Conservation (phyloP, 1,140 invertebrate genomes). For the Apis mellifera region Amel_HAv3.1 CM009941.2:8393001-8393500, state of each 20-base stretch:
- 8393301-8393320: too few relatives aligned
- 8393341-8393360: too few relatives aligned
- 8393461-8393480: not conserved
- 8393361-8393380: too few relatives aligned
- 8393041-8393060: not conserved
- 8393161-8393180: not conserved
- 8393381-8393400: too few relatives aligned
- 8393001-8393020: not conserved
- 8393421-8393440: constrained; percentile 1
- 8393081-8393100: constrained; percentile 70
- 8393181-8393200: constrained; percentile 11
- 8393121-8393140: constrained; percentile 39
- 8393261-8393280: too few relatives aligned
- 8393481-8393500: too few relatives aligned
- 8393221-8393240: constrained; percentile 4
- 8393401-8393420: too few relatives aligned
- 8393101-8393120: constrained; percentile 52
- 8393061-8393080: constrained; percentile 65
- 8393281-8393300: too few relatives aligned
- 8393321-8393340: too few relatives aligned
- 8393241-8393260: too few relatives aligned
- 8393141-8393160: constrained; percentile 43
- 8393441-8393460: not conserved
- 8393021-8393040: not conserved
- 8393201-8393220: too few relatives aligned